Evolutionary conservation across 1,140 invertebrate genomes (phyloP).

Genomic region (Calephelis virginiensis): DNA sequence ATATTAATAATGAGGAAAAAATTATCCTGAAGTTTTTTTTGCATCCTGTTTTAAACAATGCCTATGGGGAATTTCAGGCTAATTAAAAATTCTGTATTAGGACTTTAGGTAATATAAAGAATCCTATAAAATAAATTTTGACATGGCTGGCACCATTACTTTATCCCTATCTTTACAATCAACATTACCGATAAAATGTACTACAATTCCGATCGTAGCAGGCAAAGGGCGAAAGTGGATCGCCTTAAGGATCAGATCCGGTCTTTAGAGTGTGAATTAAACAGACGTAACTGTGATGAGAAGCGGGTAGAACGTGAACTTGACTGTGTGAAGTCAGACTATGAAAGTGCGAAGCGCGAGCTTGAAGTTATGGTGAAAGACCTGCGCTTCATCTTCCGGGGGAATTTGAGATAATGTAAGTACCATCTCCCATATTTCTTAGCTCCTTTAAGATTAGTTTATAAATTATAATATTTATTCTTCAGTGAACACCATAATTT

Average conservation of each 20-base stretch:
- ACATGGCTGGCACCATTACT: no score
- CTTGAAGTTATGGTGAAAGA: slow-evolving; percentile 2
- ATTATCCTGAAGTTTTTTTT: no score
- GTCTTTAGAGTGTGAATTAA: no score
- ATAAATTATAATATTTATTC: not conserved
- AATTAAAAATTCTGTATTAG: slow-evolving; percentile 1
- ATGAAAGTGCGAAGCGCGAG: slow-evolving; percentile 3
- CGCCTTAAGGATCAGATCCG: no score
- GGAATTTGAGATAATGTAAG: not conserved
- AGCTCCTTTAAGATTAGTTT: not conserved
- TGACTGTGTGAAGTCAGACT: not conserved
- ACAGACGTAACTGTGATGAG: no score
- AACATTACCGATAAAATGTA: no score
- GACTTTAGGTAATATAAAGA: not conserved
- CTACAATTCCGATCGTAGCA: no score
- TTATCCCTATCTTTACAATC: no score
- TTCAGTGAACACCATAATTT: not conserved
- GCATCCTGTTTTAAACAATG: not conserved
- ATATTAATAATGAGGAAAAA: no score
- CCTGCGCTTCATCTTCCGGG: not conserved
- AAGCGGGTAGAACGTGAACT: no score
- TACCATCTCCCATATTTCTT: not conserved
- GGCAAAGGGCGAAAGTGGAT: no score
- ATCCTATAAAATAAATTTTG: no score
- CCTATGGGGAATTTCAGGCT: not conserved